Evolutionary conservation across 1,140 invertebrate species (phyloP).

Genomic region (Atta cephalotes): DNA sequence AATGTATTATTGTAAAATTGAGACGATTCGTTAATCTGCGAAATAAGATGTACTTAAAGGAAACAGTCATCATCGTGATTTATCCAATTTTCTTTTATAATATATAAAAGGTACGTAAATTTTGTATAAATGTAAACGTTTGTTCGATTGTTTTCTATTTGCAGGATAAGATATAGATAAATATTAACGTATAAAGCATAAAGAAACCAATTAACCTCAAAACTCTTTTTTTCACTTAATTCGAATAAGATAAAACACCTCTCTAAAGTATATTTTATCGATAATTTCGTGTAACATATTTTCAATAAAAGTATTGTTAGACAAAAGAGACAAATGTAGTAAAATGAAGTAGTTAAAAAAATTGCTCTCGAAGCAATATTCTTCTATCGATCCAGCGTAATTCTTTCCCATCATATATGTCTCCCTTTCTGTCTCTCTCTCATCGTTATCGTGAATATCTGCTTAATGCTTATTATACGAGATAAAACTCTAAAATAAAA

Average conservation of each 20-base stretch:
- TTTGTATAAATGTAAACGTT: conserved; percentile 28
- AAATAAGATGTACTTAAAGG: not conserved
- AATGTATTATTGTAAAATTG: not conserved
- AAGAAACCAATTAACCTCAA: not conserved
- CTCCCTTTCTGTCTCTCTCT: not conserved
- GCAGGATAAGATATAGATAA: not conserved
- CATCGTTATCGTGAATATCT: not conserved
- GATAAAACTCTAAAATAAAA: conserved; percentile 24
- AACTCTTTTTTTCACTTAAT: not conserved
- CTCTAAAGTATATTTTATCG: not conserved
- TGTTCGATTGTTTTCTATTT: conserved; percentile 12
- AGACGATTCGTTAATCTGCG: not conserved
- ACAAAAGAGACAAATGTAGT: not conserved
- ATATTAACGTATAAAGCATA: not conserved
- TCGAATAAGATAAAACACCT: not conserved
- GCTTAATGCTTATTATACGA: not conserved
- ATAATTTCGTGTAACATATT: not conserved
- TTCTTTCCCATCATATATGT: conserved; percentile 5
- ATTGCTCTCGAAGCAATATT: not conserved
- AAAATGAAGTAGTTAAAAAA: not conserved
- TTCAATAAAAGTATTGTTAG: not conserved
- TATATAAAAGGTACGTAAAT: not conserved
- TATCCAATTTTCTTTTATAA: not conserved
- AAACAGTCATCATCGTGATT: not conserved
- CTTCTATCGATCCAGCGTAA: not conserved